Percentiles rank a stretch among this genome's conserved stretches.
These are phyloP conservation scores for Prenolepis imparis DNA, from an alignment of 2,888 invertebrate genomes.

Conservation along the genomic window DNA sequence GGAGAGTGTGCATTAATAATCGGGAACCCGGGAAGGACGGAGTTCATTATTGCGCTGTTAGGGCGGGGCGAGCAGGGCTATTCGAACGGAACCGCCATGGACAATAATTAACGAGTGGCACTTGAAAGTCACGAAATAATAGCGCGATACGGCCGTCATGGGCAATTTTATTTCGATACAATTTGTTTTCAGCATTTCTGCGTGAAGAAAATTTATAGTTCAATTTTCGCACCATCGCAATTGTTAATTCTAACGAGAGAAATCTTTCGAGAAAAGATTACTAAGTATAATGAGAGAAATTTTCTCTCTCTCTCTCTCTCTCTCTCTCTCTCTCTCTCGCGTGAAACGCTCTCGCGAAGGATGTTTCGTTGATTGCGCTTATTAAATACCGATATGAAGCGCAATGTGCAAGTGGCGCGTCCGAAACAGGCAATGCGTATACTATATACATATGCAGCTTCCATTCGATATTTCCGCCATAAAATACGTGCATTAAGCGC, in stretches of 20 bases:
- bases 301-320: background rate
- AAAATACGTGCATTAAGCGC: constrained; percentile 43
- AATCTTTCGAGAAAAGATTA: background rate
- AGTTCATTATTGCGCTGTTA: constrained; percentile 60
- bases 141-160: background rate
- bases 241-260: background rate
- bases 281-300: background rate
- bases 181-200: background rate
- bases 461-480: constrained; percentile 31
- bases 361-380: constrained; percentile 12
- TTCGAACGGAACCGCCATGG: constrained; percentile 25
- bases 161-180: background rate
- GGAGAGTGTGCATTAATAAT: constrained; percentile 57
- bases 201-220: background rate
- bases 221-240: background rate
- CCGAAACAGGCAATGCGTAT: constrained; percentile 1
- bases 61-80: constrained; percentile 21
- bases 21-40: constrained; percentile 53
- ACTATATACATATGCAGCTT: background rate
- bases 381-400: constrained; percentile 17
- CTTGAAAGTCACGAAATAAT: constrained; percentile 37
- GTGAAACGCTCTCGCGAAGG: background rate
- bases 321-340: too few relatives aligned
- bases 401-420: background rate
- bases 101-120: constrained; percentile 48